These are phyloP conservation scores for Odiellus spinosus DNA, from an alignment of 2,888 invertebrate genomes.

Conservation along the genomic window DNA sequence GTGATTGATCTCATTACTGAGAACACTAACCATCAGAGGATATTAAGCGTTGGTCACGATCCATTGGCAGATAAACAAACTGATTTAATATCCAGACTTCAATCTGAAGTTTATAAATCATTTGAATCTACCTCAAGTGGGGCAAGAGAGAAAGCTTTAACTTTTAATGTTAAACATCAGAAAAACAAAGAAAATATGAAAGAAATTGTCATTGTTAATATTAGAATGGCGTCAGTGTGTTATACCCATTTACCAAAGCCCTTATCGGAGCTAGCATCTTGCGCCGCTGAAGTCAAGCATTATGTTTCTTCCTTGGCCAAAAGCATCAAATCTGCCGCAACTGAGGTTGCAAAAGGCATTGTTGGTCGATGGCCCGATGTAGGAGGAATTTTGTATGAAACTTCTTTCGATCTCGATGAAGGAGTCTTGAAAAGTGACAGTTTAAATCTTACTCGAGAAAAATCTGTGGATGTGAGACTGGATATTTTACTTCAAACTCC, in stretches of 20 bases:
- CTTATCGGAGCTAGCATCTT: constrained; percentile 66
- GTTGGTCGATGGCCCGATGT: constrained; percentile 21
- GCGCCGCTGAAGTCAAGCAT: constrained; percentile 76
- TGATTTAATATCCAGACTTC: constrained; percentile 26
- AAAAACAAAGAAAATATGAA: background rate
- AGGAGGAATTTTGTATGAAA: too few relatives aligned
- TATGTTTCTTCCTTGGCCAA: constrained; percentile 67
- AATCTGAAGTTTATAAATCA: constrained; percentile 30
- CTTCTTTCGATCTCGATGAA: too few relatives aligned
- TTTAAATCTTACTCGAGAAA: background rate
- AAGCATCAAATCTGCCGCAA: constrained; percentile 74
- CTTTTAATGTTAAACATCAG: constrained; percentile 30
- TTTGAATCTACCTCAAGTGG: constrained; percentile 24
- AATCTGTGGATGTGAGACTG: constrained; percentile 27
- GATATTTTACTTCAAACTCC: constrained; percentile 76
- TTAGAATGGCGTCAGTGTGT: constrained; percentile 75
- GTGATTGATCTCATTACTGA: constrained; percentile 52
- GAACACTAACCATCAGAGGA: constrained; percentile 63
- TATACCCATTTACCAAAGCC: constrained; percentile 83
- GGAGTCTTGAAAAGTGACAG: too few relatives aligned
- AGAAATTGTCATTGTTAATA: constrained; percentile 26
- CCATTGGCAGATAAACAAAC: constrained; percentile 31
- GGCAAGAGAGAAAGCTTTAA: constrained; percentile 35
- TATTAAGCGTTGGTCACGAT: constrained; percentile 67
- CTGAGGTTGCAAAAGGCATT: constrained; percentile 80